Evolutionary conservation across 2,797 vertebrate genomes (phyloP).

Genomic region (Loriculus beryllinus): DNA sequence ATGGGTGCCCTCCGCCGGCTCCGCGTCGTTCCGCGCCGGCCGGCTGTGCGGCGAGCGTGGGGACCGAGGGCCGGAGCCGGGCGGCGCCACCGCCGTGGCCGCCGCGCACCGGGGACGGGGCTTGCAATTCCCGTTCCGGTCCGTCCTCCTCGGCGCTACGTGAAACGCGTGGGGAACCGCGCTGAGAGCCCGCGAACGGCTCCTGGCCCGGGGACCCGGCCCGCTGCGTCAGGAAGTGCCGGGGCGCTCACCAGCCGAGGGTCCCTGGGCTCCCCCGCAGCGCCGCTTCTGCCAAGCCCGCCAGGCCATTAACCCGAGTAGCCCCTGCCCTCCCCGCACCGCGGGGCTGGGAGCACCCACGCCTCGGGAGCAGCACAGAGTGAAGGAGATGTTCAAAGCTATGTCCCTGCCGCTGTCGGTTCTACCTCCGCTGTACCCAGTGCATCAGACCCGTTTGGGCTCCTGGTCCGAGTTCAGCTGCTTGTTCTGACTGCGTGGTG

Average conservation of each 20-base stretch:
- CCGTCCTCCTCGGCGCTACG: neutral
- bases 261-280: neutral
- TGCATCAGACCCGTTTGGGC: neutral
- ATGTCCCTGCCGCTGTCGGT: neutral
- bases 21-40: neutral
- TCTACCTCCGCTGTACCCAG: neutral
- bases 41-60: neutral
- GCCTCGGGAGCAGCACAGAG: neutral
- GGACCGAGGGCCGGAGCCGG: neutral
- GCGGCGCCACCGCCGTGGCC: neutral
- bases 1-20: neutral
- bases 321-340: neutral
- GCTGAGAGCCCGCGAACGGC: neutral
- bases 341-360: neutral
- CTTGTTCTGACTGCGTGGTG: neutral
- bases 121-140: constrained; percentile 26
- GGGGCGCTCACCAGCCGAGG: neutral
- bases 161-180: neutral
- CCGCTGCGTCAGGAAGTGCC: neutral
- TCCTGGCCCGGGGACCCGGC: neutral
- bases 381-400: neutral
- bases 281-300: neutral
- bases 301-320: neutral
- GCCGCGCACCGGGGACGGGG: neutral
- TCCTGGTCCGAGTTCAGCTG: neutral